Evolutionary conservation across 2,113 vertebrate species (phyloP).

Genomic region (Hiodon alosoides): DNA sequence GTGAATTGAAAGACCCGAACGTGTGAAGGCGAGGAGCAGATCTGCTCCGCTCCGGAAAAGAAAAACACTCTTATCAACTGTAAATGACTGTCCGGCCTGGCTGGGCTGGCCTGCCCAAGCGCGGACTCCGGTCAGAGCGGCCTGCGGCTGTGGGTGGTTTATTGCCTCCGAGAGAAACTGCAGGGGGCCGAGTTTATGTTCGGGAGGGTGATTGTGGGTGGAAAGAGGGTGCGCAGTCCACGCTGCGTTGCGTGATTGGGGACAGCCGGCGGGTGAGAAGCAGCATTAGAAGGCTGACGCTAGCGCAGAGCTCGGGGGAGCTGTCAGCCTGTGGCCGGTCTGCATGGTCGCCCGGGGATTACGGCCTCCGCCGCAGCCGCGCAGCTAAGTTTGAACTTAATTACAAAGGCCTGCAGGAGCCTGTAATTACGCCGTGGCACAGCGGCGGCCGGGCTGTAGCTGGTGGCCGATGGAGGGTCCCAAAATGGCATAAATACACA

Average conservation of each 20-base stretch:
- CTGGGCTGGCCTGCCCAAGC: no score
- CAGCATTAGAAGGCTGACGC: background rate
- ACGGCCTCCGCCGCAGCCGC: slow-evolving; percentile 30
- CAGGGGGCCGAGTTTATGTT: background rate
- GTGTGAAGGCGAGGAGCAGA: background rate
- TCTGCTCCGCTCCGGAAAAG: background rate
- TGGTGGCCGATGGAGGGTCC: slow-evolving; percentile 16
- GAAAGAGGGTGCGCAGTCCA: background rate
- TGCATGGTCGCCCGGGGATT: slow-evolving; percentile 34
- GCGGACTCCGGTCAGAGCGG: background rate
- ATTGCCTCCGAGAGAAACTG: background rate
- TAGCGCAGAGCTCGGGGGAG: slow-evolving; percentile 21
- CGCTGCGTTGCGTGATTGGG: background rate
- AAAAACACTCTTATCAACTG: background rate
- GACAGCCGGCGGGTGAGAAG: slow-evolving; percentile 18
- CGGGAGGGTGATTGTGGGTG: background rate
- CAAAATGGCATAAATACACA: background rate
- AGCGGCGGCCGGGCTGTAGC: slow-evolving; percentile 31
- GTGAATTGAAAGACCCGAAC: slow-evolving; percentile 6
- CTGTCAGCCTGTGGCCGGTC: slow-evolving; percentile 35
- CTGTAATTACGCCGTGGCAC: slow-evolving; percentile 38
- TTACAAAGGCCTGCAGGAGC: slow-evolving; percentile 33
- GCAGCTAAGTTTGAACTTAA: slow-evolving; percentile 51
- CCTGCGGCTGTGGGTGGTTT: no score
- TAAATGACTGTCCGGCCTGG: no score